Conservation (phyloP, 2,888 invertebrate genomes). For the Drosophila mettleri region DNA sequence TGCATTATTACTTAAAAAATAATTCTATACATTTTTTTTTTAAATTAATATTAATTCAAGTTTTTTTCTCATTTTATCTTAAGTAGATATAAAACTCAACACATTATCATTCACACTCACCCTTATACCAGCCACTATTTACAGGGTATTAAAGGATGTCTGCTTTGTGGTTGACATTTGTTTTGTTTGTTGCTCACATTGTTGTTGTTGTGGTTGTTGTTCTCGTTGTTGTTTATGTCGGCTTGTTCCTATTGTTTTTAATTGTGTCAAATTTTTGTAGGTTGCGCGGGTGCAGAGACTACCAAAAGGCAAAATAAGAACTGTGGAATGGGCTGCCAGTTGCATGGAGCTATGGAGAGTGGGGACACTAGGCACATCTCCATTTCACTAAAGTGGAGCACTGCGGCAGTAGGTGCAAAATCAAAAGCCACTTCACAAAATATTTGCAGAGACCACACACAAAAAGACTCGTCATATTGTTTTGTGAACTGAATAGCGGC, state of each 20-base stretch:
- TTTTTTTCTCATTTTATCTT: not conserved
- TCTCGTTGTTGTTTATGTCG: slow-evolving; percentile 37
- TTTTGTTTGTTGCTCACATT: slow-evolving; percentile 52
- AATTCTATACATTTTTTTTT: too few relatives aligned
- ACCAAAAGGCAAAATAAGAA: not conserved
- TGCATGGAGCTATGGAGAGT: too few relatives aligned
- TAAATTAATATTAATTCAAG: not conserved
- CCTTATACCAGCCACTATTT: not conserved
- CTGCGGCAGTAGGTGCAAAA: slow-evolving; percentile 75
- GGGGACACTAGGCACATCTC: slow-evolving; percentile 14
- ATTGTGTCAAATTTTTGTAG: slow-evolving; percentile 71
- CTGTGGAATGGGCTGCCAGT: not conserved
- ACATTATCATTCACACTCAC: not conserved
- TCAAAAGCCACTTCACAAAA: slow-evolving; percentile 79
- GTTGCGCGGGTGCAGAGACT: slow-evolving; percentile 2
- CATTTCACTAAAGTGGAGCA: slow-evolving; percentile 59
- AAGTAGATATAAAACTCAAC: too few relatives aligned
- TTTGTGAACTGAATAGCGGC: slow-evolving; percentile 38
- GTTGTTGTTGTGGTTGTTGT: slow-evolving; percentile 29
- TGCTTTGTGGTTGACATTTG: slow-evolving; percentile 76
- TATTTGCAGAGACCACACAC: slow-evolving; percentile 54
- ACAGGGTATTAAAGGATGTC: slow-evolving; percentile 58
- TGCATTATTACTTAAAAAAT: too few relatives aligned
- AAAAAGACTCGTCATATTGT: slow-evolving; percentile 50
- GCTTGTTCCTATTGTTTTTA: slow-evolving; percentile 73